These are phyloP conservation scores for Stenodera caucasica DNA, from an alignment of 2,888 invertebrate species.

Conservation along the genomic window DNA sequence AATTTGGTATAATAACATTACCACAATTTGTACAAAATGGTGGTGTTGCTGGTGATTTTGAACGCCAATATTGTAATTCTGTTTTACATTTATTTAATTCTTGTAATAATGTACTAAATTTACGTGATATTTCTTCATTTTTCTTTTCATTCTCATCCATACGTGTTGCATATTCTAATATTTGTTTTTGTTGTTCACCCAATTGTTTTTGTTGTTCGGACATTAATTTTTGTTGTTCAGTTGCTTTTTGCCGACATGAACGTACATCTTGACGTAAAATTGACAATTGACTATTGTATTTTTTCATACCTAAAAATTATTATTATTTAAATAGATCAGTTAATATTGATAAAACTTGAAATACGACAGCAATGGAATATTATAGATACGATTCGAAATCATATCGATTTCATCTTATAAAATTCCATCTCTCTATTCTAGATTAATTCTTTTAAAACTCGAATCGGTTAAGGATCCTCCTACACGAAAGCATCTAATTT, in stretches of 20 bases:
- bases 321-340: no score
- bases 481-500: no score
- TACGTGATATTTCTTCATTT: slow-evolving; percentile 85
- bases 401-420: no score
- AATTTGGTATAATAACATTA: slow-evolving; percentile 60
- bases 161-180: slow-evolving; percentile 78
- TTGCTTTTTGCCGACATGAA: slow-evolving; percentile 78
- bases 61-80: slow-evolving; percentile 88
- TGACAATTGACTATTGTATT: slow-evolving; percentile 81
- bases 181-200: slow-evolving; percentile 74
- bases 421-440: no score
- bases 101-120: slow-evolving; percentile 84
- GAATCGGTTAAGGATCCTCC: no score
- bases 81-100: slow-evolving; percentile 91
- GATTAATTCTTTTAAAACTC: no score
- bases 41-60: slow-evolving; percentile 77
- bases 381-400: no score
- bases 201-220: slow-evolving; percentile 74
- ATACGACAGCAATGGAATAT: no score
- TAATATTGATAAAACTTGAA: no score
- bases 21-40: slow-evolving; percentile 76
- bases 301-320: slow-evolving; percentile 84
- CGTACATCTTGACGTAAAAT: slow-evolving; percentile 77
- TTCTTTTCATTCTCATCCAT: slow-evolving; percentile 89
- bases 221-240: slow-evolving; percentile 83